Base-by-base conservation (phyloP, 1,140 invertebrate species). In the Drosophila persimilis region DNA sequence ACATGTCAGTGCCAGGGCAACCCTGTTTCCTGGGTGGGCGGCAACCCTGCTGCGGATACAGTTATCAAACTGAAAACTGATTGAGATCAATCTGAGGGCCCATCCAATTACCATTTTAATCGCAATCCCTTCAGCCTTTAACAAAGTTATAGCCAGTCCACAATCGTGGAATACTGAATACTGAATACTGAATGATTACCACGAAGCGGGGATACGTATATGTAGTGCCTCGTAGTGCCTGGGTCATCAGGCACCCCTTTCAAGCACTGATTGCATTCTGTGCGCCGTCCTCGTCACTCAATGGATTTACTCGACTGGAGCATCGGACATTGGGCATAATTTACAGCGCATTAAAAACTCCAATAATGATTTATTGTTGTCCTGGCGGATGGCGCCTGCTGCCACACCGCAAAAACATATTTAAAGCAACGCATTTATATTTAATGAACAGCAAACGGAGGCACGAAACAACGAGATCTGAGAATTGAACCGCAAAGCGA, bases 281-380 rank as follows among this genome's bases (percentile, higher is more conserved):
- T 11, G 11, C 13, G 11, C 35, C 11, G 11, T 35, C 31, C 31
- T 35, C 74, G 72, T 75, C 72, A 74, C 62, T 72, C 61, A 45
- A 65, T 59, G 78, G 66, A 61, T 54, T 75, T 55, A 74, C 58
- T 47, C 20, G 50, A 20, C 43, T 56, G 31, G 15, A 54, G 15
- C 50, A 8, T 70, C 43, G 57, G 48, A 57, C 76, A 80, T 59
- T 60, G 60, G 60, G 72, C 79, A 79, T 89, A 84, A 84, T 89
- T 89, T 89, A 89, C 75, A 76, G 63, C 66, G 75, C 78, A 88
- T 85, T 88, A 75, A 85, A 81, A 80, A 63, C 66, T 46, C 54
- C 55, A 57, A 84, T 86, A 80, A 86, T 85, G 77, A 85, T 85
- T 85, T 85, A 85, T 85, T 86, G 43, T 84, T 86, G 77, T 62